Percentiles rank a stretch among this genome's conserved stretches.
Evolutionary conservation across 2,797 vertebrate genomes (phyloP).

Genomic region (Platyrinchus mystaceus): DNA sequence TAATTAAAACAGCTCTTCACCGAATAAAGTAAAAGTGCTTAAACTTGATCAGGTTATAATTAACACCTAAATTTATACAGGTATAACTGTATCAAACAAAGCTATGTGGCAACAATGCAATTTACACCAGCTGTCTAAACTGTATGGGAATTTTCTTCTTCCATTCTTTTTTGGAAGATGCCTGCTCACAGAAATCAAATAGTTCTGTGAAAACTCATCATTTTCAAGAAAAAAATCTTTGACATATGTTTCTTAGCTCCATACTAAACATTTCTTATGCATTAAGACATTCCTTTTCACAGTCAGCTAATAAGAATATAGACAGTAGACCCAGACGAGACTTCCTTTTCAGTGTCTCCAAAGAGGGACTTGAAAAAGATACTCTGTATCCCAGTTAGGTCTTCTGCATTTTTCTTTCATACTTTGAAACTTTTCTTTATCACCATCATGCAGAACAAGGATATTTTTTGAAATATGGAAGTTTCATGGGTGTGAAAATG

Average conservation of each 20-base stretch:
- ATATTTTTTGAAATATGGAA: not conserved
- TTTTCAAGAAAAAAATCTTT: not conserved
- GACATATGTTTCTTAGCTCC: not conserved
- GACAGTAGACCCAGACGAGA: not conserved
- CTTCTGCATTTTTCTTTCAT: not conserved
- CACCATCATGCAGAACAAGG: not conserved
- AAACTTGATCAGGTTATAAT: conserved; percentile 8
- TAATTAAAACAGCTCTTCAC: not conserved
- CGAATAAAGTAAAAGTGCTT: not conserved
- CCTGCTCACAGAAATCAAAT: not conserved
- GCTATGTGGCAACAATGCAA: not conserved
- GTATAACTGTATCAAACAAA: not conserved
- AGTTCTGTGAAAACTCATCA: not conserved
- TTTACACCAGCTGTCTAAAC: not conserved
- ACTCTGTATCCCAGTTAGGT: not conserved
- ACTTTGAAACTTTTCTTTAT: not conserved
- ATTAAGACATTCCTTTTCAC: not conserved
- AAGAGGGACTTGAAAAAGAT: not conserved
- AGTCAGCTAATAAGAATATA: not conserved
- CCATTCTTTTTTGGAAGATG: not conserved
- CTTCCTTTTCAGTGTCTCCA: not conserved
- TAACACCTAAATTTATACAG: not conserved
- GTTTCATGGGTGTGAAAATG: not conserved
- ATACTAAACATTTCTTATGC: not conserved
- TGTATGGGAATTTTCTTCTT: not conserved